Evolutionary conservation across 2,113 vertebrate species (phyloP), one percentile per base, ranked within the genome.

Genomic region (Tinamus guttatus): DNA sequence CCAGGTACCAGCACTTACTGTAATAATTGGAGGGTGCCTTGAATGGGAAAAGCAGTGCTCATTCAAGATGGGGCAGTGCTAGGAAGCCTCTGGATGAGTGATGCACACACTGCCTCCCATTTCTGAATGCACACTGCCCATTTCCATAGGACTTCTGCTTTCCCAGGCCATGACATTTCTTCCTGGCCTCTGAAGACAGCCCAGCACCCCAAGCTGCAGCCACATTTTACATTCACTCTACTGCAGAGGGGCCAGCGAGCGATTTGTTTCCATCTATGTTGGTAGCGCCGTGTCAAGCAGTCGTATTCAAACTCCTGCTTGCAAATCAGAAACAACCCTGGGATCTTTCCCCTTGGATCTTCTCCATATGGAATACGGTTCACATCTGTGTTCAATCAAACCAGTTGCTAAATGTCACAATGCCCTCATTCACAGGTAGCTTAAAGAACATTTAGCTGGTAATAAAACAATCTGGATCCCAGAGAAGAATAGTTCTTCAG

Each of bases 351-450:
- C 92, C 93, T 76, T 87, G 91, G 91, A 95, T 96, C 97, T 95
- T 94, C 97, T 91, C 95, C 97, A 95, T 85, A 86, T 90, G 96
- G 95, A 94, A 97, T 69, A 89, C 45, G 81, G 96, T 77, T 96
- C 96, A 98, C 98, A 98, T 98, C 97, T 98, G 98, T 34, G 91
- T 98, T 97, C 88, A 96, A 97, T 98, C 97, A 98, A 94, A 92
- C 89, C 95, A 89, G 95, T 93, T 97, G 96, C 97, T 97, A 97
- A 96, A 97, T 97, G 98, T 98, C 98, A 98, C 97, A 98, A 97
- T 97, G 96, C 96, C 93, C 95, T 98, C 97, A 97, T 98, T 98
- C 98, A 98, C 98, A 98, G 98, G 98, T 98, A 97, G 96, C 97
- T 85, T 94, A 97, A 96, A 95, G 96, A 97, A 94, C 69, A 96